Evolutionary conservation across 2,888 invertebrate genomes (phyloP), one percentile per base, ranked within the genome.

Genomic region (Synanthedon tipuliformis): DNA sequence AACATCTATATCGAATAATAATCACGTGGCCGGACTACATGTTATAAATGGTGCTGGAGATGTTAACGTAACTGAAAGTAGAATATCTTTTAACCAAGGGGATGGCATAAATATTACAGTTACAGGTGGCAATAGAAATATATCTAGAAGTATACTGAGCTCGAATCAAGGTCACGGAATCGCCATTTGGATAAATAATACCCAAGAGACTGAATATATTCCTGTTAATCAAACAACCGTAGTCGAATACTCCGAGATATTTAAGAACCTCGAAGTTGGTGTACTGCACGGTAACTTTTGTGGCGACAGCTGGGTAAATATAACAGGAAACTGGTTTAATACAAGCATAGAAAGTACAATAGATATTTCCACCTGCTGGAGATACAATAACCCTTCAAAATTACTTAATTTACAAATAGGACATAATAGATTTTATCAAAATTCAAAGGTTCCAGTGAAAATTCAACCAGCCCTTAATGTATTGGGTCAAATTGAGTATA

Each of bases 31-130:
- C 2, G 98, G 98, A 7, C 89, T 99, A 3, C 95, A 97, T 67
- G 91, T 99, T 2, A 90, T 93, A 1, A 94, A 92, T 63, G 99
- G 99, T 2, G 97, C 95, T 0, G 97, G 97, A 1, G 97, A 98
- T 75, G 90, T 99, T 0, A 97, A 98, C 75, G 89, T 99, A 3
- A 98, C 98, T 16, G 92, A 94, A 64, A 96, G 96, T 59, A 89
- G 93, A 64, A 93, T 99, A 60, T 93, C 94, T 15, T 94, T 95
- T 63, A 99, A 99, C 74, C 90, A 92, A 69, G 97, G 97, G 1
- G 97, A 97, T 68, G 99, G 99, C 0, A 89, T 99, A 10, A 99
- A 99, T 75, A 93, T 99, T 11, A 97, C 98, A 0, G 96, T 96
- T 56, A 94, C 95, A 3, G 99, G 99, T 0, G 99, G 99, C 1